These are phyloP conservation scores for Erpornis zantholeuca DNA, from an alignment of 2,113 vertebrate genomes.

Conservation along the genomic window DNA sequence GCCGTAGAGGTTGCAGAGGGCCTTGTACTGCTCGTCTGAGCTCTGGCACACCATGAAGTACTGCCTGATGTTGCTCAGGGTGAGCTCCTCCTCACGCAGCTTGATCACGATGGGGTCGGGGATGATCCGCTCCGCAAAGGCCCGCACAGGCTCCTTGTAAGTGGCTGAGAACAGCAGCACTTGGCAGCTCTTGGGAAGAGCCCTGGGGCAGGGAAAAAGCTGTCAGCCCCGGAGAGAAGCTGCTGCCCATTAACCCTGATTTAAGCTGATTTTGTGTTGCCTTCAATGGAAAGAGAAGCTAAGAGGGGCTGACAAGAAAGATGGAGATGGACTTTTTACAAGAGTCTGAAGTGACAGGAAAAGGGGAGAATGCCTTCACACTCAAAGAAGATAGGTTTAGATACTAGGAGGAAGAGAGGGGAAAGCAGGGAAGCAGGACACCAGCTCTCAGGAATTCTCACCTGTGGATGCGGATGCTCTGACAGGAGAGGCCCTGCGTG, in stretches of 20 bases:
- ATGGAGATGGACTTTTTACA: background rate
- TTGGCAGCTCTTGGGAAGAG: constrained; percentile 67
- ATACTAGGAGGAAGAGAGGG: background rate
- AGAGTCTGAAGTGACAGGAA: background rate
- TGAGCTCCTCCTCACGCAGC: constrained; percentile 74
- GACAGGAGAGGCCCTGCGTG: constrained; percentile 68
- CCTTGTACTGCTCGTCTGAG: constrained; percentile 60
- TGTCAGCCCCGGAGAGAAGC: accelerated
- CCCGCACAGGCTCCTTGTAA: constrained; percentile 69
- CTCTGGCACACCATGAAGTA: constrained; percentile 69
- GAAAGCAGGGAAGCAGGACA: accelerated
- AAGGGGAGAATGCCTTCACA: background rate
- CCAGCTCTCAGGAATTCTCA: background rate
- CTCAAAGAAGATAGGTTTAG: background rate
- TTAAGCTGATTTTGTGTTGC: background rate
- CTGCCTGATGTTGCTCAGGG: constrained; percentile 73
- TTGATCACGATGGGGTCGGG: constrained; percentile 72
- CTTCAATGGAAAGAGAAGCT: background rate
- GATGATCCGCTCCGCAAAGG: constrained; percentile 69
- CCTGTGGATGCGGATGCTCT: constrained; percentile 78
- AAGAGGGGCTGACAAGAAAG: background rate
- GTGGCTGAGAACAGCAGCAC: constrained; percentile 80
- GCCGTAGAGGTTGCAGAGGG: constrained; percentile 74
- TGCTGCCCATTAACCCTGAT: background rate
- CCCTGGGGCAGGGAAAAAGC: constrained; percentile 6